Base-by-base conservation (phyloP, 2,888 invertebrate genomes). In the Lacanobia wlatinum region DNA sequence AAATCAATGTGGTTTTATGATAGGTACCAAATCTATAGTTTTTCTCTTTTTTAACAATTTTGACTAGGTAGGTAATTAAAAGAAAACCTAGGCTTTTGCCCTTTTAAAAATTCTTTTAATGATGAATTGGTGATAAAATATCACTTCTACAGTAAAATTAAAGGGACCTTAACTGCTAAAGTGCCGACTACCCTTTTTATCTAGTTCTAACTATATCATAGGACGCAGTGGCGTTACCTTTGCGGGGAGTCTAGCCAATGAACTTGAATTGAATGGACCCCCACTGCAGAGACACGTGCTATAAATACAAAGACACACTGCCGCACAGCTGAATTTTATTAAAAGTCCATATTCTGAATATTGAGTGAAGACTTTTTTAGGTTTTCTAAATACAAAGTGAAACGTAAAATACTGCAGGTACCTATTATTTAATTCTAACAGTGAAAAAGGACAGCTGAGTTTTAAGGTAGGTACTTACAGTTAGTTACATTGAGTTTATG, bases 201-300 rank as follows among this genome's bases (percentile, higher is more conserved):
- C 16, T 52, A 55, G 21, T 14, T 56, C 14, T 21, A 38, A 9
- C 23, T 68, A 16, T 50, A 78, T 64, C n/a, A 56, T 46, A 53
- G 38, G 59, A 53, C 46, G 48, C n/a, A 50, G 58, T 77, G 71
- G 71, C 65, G 62, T 75, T 71, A 87, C 89, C 92, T 90, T 91
- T 92, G 93, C 92, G 91, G 94, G 94, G 93, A 92, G 89, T 90
- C 91, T 93, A 92, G 91, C 90, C 91, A 91, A 92, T 94, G 94
- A 95, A 94, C 94, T 94, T 94, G 92, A 92, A 90, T 91, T 87
- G 61, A 87, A 83, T 84, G 88, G 93, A 92, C 94, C 95, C 93
- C 94, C 95, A 90, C 94, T 91, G 90, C 86, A 89, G 84, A 77
- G 38, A 64, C 60, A 60, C 46, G 53, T 56, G 86, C 88, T 92